Percentiles rank a stretch among this genome's conserved stretches.
These are phyloP conservation scores for Leptodon cayanensis DNA, from an alignment of 2,797 vertebrate species.

Conservation along the genomic window DNA sequence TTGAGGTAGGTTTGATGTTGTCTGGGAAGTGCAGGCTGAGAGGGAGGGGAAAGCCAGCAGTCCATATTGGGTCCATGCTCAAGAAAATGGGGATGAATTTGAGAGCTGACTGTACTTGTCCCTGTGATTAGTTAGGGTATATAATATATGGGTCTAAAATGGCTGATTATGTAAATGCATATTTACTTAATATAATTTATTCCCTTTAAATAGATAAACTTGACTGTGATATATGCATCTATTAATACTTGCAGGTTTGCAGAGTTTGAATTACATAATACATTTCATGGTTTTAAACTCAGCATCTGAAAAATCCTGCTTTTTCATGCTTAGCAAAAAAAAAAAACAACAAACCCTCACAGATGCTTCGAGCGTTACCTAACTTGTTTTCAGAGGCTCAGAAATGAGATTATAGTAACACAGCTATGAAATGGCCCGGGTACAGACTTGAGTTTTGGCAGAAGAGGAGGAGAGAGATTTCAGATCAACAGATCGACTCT, in stretches of 20 bases:
- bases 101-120: not conserved
- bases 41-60: not conserved
- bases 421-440: not conserved
- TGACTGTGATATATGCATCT: not conserved
- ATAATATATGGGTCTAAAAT: not conserved
- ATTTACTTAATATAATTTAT: not conserved
- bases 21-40: not conserved
- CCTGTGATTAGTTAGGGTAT: not conserved
- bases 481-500: not conserved
- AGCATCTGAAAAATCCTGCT: not conserved
- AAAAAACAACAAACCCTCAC: not conserved
- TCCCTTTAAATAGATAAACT: not conserved
- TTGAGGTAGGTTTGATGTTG: not conserved
- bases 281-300: not conserved
- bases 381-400: conserved; percentile 48
- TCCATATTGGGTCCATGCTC: rapidly evolving
- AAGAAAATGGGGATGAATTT: not conserved
- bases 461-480: not conserved
- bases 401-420: conserved; percentile 17
- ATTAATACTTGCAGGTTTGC: not conserved
- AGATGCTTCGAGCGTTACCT: conserved; percentile 3
- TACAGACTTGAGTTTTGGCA: not conserved
- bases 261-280: not conserved
- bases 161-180: not conserved
- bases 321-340: not conserved